A percentile compares a stretch with the other conserved stretches of the same genome.
Evolutionary conservation across 2,888 invertebrate species (phyloP).

Genomic region (Melitaea athalia): DNA sequence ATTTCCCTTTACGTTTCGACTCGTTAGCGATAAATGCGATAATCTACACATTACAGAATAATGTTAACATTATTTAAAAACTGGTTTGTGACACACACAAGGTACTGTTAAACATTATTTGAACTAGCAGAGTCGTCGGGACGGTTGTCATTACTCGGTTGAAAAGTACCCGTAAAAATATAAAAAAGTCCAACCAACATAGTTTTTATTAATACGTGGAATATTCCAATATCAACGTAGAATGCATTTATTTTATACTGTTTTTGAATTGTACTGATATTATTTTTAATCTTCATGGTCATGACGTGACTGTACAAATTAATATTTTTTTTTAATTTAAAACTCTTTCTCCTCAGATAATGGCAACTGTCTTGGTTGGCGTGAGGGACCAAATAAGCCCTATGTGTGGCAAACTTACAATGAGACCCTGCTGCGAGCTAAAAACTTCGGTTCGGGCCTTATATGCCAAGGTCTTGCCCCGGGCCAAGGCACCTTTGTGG

Average conservation of each 20-base stretch:
- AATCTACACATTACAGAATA: constrained; percentile 70
- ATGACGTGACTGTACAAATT: not conserved
- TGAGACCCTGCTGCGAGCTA: constrained; percentile 93
- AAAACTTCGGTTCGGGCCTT: constrained; percentile 95
- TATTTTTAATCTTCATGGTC: constrained; percentile 12
- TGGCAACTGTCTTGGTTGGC: constrained; percentile 95
- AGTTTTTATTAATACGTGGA: constrained; percentile 49
- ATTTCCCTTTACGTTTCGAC: constrained; percentile 67
- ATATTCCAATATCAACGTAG: constrained; percentile 49
- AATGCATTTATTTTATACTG: constrained; percentile 14
- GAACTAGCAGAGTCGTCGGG: constrained; percentile 59
- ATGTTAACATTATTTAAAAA: constrained; percentile 62
- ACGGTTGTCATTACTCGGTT: constrained; percentile 37
- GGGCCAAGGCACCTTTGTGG: constrained; percentile 90
- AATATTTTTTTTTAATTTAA: constrained; percentile 18
- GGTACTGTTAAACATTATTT: constrained; percentile 69
- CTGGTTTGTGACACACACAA: constrained; percentile 54
- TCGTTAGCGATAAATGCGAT: constrained; percentile 69
- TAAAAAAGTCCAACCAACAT: constrained; percentile 39
- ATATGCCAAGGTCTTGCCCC: constrained; percentile 89
- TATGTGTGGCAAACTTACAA: constrained; percentile 97
- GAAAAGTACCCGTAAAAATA: constrained; percentile 5
- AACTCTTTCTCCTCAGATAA: constrained; percentile 84
- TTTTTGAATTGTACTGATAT: constrained; percentile 1
- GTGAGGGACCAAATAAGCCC: constrained; percentile 91